Evolutionary conservation across 2,113 vertebrate species (phyloP).

Genomic region (Notarius quadriscutis): DNA sequence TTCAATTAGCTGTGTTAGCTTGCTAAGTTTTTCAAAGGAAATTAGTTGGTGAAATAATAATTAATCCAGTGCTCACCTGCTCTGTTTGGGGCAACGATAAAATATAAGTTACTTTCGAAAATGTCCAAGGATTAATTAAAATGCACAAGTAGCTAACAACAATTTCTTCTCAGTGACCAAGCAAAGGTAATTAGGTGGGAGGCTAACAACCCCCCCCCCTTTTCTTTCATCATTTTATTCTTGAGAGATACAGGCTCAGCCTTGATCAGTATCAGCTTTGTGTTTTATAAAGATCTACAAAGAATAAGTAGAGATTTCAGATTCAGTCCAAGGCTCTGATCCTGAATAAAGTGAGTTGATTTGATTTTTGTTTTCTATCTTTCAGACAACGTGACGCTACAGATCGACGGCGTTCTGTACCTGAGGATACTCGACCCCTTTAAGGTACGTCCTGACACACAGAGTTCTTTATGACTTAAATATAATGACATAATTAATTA

Average conservation of each 20-base stretch:
- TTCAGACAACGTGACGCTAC: slow-evolving; percentile 92
- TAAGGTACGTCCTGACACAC: slow-evolving; percentile 75
- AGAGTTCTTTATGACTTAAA: too few species aligned
- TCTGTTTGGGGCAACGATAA: not conserved
- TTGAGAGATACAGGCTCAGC: too few species aligned
- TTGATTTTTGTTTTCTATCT: slow-evolving; percentile 6
- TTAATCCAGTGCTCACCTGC: not conserved
- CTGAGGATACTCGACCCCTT: slow-evolving; percentile 92
- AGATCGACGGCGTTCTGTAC: slow-evolving; percentile 96
- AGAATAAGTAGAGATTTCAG: not conserved
- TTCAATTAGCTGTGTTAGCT: slow-evolving; percentile 6
- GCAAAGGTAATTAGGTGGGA: not conserved
- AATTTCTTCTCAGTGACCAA: not conserved
- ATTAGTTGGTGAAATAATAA: not conserved
- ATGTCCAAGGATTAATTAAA: not conserved
- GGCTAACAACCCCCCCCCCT: not conserved
- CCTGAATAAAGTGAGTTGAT: not conserved
- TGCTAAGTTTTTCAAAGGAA: not conserved
- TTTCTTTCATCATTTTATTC: too few species aligned
- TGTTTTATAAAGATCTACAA: not conserved
- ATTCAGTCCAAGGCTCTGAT: not conserved
- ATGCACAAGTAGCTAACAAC: not conserved
- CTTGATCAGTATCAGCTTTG: not conserved
- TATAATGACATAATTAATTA: too few species aligned
- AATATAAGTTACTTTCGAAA: not conserved